Conservation (phyloP, 2,888 invertebrate genomes). For the Autographa gamma region DNA sequence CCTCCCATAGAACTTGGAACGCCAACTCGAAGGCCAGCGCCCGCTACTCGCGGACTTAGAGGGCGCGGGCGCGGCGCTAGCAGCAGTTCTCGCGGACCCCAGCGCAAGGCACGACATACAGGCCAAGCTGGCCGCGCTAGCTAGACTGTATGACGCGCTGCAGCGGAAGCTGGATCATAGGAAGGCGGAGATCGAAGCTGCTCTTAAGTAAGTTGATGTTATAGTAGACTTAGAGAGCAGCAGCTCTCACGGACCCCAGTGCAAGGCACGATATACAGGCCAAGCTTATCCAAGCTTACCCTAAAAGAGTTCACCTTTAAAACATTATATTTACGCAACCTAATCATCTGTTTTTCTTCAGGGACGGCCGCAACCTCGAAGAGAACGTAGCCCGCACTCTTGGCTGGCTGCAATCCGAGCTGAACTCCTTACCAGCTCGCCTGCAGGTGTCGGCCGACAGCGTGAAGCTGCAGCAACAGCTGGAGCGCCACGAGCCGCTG, state of each 20-base stretch:
- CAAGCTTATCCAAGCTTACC: too few relatives aligned
- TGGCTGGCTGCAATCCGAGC: conserved; percentile 96
- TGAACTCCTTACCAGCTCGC: conserved; percentile 93
- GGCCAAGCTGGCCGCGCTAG: conserved; percentile 95
- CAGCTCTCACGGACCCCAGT: too few relatives aligned
- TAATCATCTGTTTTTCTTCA: conserved; percentile 53
- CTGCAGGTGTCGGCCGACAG: conserved; percentile 96
- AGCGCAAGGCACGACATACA: conserved; percentile 97
- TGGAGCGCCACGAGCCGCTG: conserved; percentile 96
- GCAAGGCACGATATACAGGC: too few relatives aligned
- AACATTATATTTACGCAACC: background rate
- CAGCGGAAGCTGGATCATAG: conserved; percentile 96
- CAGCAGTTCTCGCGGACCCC: conserved; percentile 96
- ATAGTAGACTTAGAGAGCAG: too few relatives aligned
- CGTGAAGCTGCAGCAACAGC: conserved; percentile 94
- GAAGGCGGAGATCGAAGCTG: conserved; percentile 97
- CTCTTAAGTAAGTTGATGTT: conserved; percentile 89
- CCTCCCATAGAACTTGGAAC: conserved; percentile 90
- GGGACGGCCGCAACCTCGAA: conserved; percentile 97
- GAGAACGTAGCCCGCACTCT: conserved; percentile 96
- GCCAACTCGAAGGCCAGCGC: conserved; percentile 96
- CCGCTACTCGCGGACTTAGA: conserved; percentile 96
- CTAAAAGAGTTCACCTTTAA: too few relatives aligned
- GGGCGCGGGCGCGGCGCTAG: conserved; percentile 96
- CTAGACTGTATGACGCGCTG: conserved; percentile 95